Percentiles rank a stretch among this genome's conserved stretches.
phyloP scores from a whole-genome alignment of 1,140 invertebrate genomes.

The Platorchestia sp. region DNA sequence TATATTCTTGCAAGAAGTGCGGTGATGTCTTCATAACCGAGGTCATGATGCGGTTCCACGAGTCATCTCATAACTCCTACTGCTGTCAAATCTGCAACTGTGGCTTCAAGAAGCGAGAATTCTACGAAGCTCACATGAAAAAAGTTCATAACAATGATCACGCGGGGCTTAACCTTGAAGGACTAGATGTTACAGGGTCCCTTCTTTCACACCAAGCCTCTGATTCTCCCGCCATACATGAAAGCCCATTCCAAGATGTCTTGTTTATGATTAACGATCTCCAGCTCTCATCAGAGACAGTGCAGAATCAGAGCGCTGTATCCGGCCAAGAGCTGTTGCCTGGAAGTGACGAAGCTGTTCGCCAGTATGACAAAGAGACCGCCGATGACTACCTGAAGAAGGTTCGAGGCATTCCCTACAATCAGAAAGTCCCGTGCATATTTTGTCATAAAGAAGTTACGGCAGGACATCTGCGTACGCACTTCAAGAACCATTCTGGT shows the following conservation, averaged over 20 bases:
- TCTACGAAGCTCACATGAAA: constrained; percentile 60
- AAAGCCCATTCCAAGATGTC: background rate
- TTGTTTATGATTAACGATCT: background rate
- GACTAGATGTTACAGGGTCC: background rate
- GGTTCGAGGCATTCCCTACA: constrained; percentile 60
- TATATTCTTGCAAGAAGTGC: constrained; percentile 60
- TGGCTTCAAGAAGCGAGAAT: constrained; percentile 66
- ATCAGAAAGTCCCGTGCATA: constrained; percentile 64
- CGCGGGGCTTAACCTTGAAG: constrained; percentile 3
- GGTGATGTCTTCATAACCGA: constrained; percentile 64
- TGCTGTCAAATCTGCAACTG: constrained; percentile 63
- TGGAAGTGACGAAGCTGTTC: background rate
- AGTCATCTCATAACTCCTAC: constrained; percentile 61
- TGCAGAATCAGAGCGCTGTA: constrained; percentile 57
- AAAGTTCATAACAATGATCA: constrained; percentile 62
- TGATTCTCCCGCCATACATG: background rate
- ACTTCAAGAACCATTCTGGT: constrained; percentile 65
- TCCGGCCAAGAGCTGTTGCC: constrained; percentile 52
- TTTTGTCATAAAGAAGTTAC: constrained; percentile 65
- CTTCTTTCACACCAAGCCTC: background rate
- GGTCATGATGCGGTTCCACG: constrained; percentile 63
- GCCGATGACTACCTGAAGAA: constrained; percentile 55
- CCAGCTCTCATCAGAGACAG: constrained; percentile 45
- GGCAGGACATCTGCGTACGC: constrained; percentile 63
- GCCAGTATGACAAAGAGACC: background rate